These are phyloP conservation scores for Dermochelys coriacea DNA, from an alignment of 2,797 vertebrate genomes.

Conservation along the genomic window DNA sequence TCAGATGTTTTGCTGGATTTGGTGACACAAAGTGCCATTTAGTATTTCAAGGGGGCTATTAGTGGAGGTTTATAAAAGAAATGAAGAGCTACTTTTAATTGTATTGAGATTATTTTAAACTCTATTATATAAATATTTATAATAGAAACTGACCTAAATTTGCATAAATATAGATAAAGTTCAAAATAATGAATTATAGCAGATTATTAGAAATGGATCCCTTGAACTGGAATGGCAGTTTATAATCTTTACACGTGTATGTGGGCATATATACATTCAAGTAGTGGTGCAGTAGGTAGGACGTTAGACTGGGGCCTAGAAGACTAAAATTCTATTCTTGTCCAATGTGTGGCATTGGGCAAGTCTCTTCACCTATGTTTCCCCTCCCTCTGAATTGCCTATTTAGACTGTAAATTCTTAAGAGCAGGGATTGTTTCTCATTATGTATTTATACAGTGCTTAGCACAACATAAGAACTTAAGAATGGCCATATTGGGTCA, in stretches of 20 bases:
- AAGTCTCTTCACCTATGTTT: not conserved
- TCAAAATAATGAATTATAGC: not conserved
- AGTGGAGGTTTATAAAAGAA: slow-evolving; percentile 12
- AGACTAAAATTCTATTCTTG: accelerated
- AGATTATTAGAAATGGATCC: not conserved
- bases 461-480: not conserved
- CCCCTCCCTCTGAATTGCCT: not conserved
- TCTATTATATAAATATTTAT: slow-evolving; percentile 2
- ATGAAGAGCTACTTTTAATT: not conserved
- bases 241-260: not conserved
- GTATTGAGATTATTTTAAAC: not conserved
- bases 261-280: not conserved
- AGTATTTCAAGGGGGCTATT: not conserved
- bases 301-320: not conserved
- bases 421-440: not conserved
- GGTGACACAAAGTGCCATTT: not conserved
- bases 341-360: not conserved
- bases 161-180: not conserved
- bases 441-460: not conserved
- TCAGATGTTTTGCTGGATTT: slow-evolving; percentile 4
- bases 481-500: too few species aligned
- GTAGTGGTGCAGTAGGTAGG: not conserved
- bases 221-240: not conserved
- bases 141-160: not conserved
- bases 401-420: not conserved